These are phyloP conservation scores for Bubo bubo DNA, from an alignment of 2,113 vertebrate genomes.

Conservation along the genomic window DNA sequence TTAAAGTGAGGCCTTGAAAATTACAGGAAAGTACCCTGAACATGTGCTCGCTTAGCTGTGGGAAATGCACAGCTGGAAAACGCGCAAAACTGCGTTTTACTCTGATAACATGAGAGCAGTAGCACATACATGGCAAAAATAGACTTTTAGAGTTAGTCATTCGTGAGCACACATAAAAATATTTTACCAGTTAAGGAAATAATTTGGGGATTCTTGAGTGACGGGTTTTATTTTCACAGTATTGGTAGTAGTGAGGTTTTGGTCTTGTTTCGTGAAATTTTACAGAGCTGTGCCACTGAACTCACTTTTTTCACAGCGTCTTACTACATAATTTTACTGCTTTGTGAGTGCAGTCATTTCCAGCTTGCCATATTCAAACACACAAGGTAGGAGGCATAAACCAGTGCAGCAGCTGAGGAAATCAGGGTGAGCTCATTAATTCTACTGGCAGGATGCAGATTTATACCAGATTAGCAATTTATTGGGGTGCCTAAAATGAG, in stretches of 20 bases:
- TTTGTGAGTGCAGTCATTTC: not conserved
- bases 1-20: constrained; percentile 74
- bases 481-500: not conserved
- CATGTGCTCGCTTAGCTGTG: constrained; percentile 45
- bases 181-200: not conserved
- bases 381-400: not conserved
- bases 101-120: not conserved
- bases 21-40: constrained; percentile 34
- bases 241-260: not conserved
- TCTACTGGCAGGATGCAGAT: not conserved
- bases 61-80: constrained; percentile 76
- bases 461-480: not conserved
- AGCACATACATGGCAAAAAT: not conserved
- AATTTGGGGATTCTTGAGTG: not conserved
- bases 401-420: not conserved
- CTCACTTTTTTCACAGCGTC: not conserved
- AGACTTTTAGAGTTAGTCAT: not conserved
- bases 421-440: not conserved
- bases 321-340: not conserved
- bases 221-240: not conserved
- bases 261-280: not conserved
- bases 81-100: not conserved
- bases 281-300: not conserved
- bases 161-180: not conserved
- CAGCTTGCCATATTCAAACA: not conserved